Percentiles rank a stretch among this genome's conserved stretches.
phyloP scores from a whole-genome alignment of 2,888 invertebrate species.

The Malachius bipustulatus region DNA sequence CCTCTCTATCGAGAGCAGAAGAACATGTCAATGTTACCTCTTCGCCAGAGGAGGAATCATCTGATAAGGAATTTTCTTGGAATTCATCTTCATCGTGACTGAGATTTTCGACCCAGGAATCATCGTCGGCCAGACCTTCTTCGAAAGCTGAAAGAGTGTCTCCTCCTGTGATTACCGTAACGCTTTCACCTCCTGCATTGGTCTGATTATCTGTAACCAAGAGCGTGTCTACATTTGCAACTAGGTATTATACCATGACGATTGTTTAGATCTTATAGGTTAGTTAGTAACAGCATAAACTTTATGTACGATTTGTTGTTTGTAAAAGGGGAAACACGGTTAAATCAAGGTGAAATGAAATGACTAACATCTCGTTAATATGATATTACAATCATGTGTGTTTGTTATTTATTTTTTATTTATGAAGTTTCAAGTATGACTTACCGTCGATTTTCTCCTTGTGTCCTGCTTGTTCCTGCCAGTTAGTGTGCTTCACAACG shows the following conservation, averaged over 20 bases:
- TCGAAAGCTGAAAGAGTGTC: slow-evolving; percentile 64
- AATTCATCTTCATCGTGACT: slow-evolving; percentile 60
- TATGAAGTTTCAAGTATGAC: slow-evolving; percentile 15
- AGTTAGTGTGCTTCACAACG: slow-evolving; percentile 55
- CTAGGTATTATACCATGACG: too few species aligned
- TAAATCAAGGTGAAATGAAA: too few species aligned
- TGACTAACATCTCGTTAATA: too few species aligned
- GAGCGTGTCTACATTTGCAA: too few species aligned
- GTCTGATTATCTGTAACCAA: slow-evolving; percentile 24
- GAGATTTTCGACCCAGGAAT: slow-evolving; percentile 84
- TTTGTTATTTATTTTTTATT: too few species aligned
- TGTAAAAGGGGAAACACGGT: too few species aligned
- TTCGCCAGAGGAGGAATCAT: slow-evolving; percentile 56
- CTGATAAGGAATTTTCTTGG: slow-evolving; percentile 47
- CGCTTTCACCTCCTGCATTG: slow-evolving; percentile 37
- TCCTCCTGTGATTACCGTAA: slow-evolving; percentile 57
- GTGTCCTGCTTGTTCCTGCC: slow-evolving; percentile 36
- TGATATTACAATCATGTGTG: too few species aligned
- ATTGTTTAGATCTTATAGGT: too few species aligned
- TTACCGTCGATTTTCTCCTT: slow-evolving; percentile 10
- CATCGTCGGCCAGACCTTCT: slow-evolving; percentile 80
- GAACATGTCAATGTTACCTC: slow-evolving; percentile 47
- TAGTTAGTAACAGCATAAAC: too few species aligned
- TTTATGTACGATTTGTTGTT: too few species aligned
- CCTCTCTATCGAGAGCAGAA: slow-evolving; percentile 55